These are phyloP conservation scores for Heliocidaris tuberculata DNA, from an alignment of 35 echinoderm and acorn worm species.

Conservation along the genomic window DNA sequence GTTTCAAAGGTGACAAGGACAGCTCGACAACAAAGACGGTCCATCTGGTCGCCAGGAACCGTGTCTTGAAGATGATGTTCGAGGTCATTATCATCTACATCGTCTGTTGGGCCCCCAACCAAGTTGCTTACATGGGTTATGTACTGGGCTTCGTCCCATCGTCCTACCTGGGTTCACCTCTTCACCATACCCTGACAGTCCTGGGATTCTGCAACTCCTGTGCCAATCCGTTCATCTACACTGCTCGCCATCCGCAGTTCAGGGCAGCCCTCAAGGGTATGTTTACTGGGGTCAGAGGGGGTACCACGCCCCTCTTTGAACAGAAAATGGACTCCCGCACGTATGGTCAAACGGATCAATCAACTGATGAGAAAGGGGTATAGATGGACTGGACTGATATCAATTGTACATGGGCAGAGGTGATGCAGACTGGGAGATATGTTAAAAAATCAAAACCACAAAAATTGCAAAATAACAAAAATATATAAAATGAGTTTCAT, in stretches of 20 bases:
- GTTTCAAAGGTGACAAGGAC: background rate
- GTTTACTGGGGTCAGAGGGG: background rate
- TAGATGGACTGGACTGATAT: background rate
- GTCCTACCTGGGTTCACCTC: background rate
- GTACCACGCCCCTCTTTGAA: background rate
- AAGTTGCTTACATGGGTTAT: constrained; percentile 34
- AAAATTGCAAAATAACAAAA: too few relatives aligned
- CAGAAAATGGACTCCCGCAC: constrained; percentile 14
- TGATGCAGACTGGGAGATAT: too few relatives aligned
- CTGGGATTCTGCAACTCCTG: constrained; percentile 55
- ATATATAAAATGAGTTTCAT: too few relatives aligned
- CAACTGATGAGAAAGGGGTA: background rate
- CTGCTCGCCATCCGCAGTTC: constrained; percentile 52
- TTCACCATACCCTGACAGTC: constrained; percentile 44
- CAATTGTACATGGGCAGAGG: too few relatives aligned
- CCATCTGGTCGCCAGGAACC: background rate
- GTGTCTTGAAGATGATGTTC: constrained; percentile 52
- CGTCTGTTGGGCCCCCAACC: constrained; percentile 47
- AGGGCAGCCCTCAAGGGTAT: constrained; percentile 44
- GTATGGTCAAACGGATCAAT: background rate
- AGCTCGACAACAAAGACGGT: background rate
- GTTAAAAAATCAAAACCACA: too few relatives aligned
- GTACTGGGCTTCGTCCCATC: background rate
- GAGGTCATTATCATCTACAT: constrained; percentile 54
- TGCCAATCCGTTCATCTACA: constrained; percentile 63